Evolutionary conservation across 1,140 invertebrate genomes (phyloP), one percentile per base, ranked within the genome.

Genomic region (Drosophila pruinosa): DNA sequence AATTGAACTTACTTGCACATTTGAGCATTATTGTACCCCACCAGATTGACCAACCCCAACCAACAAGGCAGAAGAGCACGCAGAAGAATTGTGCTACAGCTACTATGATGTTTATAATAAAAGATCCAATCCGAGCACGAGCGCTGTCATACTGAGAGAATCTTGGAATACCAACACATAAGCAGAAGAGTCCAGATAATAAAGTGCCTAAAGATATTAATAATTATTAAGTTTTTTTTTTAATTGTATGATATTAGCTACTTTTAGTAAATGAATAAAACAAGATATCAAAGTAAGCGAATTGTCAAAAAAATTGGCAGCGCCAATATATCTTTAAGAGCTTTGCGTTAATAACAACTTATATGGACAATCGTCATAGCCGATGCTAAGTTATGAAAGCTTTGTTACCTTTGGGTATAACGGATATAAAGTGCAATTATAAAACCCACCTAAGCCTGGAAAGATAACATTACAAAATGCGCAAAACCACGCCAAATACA

Each of bases 1-100:
- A 31, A 5, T 12, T 2, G 3, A 22, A 41, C 94, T 94, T 90
- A 95, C 95, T 94, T 76, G 96, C 95, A 91, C 96, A 92, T 86
- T 93, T 95, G 8, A 97, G 91, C 94, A 98, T 96, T 72, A 97
- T 97, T 59, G 97, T 94, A 14, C 97, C 98, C 98, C 98, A 99
- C 94, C 97, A 98, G 53, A 99, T 95, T 24, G 97, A 98, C 98
- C 98, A 99, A 68, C 98, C 97, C 98, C 98, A 99, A 2, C 98
- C 98, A 22, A 99, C 97, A 4, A 98, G 94, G 68, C 97, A 96
- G 91, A 99, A 98, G 17, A 98, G 93, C n/a, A 98, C 96, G 3
- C 97, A 98, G 92, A 98, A 98, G 48, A 97, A 92, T 92, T 99
- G 98, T 26, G 95, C 94, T 15, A 95, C 92, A 0, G 97, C 97